Evolutionary conservation across 2,888 invertebrate species (phyloP), one percentile per base, ranked within the genome.

Genomic region (Halocaridina rubra): DNA sequence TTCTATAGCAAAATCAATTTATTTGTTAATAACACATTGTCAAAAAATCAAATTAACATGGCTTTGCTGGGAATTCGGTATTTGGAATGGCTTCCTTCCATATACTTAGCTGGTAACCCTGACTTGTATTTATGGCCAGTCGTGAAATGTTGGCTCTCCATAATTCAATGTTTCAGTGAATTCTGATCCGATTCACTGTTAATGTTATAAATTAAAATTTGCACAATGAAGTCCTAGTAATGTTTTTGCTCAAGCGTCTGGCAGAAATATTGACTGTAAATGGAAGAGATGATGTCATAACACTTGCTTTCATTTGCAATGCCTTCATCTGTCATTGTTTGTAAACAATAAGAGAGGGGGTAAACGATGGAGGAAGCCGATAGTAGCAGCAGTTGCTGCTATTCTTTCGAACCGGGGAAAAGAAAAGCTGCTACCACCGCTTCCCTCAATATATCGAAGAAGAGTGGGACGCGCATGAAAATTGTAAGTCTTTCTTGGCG

Each of bases 351-450:
- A 22, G 64, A 13, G 10, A 64, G 22, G 16, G 10, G 10, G 33
- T 16, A 29, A 19, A 57, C 39, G 22, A 84, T 84, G 84, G 82
- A 76, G 64, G 86, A 72, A 19, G 86, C 77, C 74, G 86, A 78
- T 22, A 74, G 74, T 16, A 84, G 72, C 30, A 24, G 46, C 53
- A n/a, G n/a, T n/a, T n/a, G n/a, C n/a, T n/a, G n/a, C n/a, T n/a
- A n/a, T n/a, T 80, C 84, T 30, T 77, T 80, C 72, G 86, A 86
- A 61, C 80, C 77, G 72, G 57, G 59, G 30, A 85, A 80, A 61
- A 86, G 88, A 77, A 88, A 84, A 64, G 88, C 88, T 22, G 88
- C 88, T 69, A 59, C 86, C 33, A 86, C 84, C 67, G 88, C 88
- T 30, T 75, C 84, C 16, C 77, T 88, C 32, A 86, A 84, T 32